Evolutionary conservation across 2,888 invertebrate species (phyloP).

Genomic region (Sarcophaga carnaria): DNA sequence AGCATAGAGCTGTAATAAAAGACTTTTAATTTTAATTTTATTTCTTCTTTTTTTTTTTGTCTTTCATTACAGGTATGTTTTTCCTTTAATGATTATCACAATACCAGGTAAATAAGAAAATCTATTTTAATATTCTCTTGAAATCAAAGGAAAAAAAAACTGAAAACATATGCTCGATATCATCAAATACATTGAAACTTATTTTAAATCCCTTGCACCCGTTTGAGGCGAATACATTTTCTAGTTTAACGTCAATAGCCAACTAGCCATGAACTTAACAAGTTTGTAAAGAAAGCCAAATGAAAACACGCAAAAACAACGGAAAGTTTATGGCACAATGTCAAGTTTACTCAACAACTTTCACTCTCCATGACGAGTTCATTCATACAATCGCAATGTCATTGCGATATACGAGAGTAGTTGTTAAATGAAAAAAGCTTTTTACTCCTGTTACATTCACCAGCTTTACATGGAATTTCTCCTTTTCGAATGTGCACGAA

Average conservation of each 20-base stretch:
- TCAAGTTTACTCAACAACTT: slow-evolving; percentile 65
- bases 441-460: slow-evolving; percentile 39
- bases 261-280: slow-evolving; percentile 59
- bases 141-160: not conserved
- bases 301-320: not conserved
- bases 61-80: slow-evolving; percentile 51
- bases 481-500: slow-evolving; percentile 61
- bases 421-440: slow-evolving; percentile 33
- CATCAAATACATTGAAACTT: slow-evolving; percentile 7
- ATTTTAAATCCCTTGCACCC: no score
- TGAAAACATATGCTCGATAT: slow-evolving; percentile 45
- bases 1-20: not conserved
- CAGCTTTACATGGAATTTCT: not conserved
- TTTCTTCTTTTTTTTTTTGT: slow-evolving; percentile 1
- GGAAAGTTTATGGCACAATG: slow-evolving; percentile 49
- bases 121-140: slow-evolving; percentile 19
- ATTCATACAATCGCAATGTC: not conserved
- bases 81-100: not conserved
- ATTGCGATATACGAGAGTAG: no score
- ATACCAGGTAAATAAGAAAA: slow-evolving; percentile 17
- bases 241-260: slow-evolving; percentile 64
- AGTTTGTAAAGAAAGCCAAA: not conserved
- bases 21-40: slow-evolving; percentile 14
- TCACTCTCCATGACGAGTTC: slow-evolving; percentile 52
- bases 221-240: not conserved